These are phyloP conservation scores for Panthera leo DNA, from an alignment of 2,113 vertebrate species.

Conservation along the genomic window DNA sequence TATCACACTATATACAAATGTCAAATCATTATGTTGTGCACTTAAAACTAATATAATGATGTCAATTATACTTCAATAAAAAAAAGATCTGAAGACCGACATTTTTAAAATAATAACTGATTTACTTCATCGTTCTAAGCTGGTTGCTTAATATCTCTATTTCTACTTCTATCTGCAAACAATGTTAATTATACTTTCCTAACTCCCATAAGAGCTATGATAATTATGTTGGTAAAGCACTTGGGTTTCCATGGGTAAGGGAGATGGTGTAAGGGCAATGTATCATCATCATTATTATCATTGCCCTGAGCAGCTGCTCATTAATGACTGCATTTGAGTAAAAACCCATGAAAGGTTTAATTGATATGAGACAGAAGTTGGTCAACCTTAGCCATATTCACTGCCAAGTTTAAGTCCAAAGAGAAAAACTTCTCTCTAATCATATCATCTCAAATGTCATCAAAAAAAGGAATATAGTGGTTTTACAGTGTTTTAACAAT, in stretches of 20 bases:
- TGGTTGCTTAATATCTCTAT: slow-evolving; percentile 30
- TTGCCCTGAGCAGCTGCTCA: slow-evolving; percentile 56
- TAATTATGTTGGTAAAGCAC: slow-evolving; percentile 71
- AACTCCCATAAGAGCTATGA: slow-evolving; percentile 54
- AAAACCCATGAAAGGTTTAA: slow-evolving; percentile 69
- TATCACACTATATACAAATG: neutral
- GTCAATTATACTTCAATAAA: neutral
- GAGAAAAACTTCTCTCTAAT: slow-evolving; percentile 66
- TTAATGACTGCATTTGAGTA: slow-evolving; percentile 58
- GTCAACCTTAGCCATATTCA: slow-evolving; percentile 64
- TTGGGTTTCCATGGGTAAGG: slow-evolving; percentile 56
- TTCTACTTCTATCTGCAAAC: slow-evolving; percentile 45
- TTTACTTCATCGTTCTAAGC: neutral
- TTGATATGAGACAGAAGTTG: slow-evolving; percentile 68
- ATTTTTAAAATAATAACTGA: slow-evolving; percentile 33
- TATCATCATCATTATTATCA: slow-evolving; percentile 64
- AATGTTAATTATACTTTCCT: slow-evolving; percentile 52
- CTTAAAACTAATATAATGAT: neutral
- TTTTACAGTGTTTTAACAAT: slow-evolving; percentile 13
- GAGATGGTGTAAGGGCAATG: slow-evolving; percentile 50
- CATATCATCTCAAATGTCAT: slow-evolving; percentile 39
- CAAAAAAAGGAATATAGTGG: neutral
- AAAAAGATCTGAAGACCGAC: neutral
- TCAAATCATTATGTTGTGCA: neutral
- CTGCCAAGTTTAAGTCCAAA: slow-evolving; percentile 56